phyloP scores from a whole-genome alignment of 2,888 invertebrate species.

The Schizotus pectinicornis region DNA sequence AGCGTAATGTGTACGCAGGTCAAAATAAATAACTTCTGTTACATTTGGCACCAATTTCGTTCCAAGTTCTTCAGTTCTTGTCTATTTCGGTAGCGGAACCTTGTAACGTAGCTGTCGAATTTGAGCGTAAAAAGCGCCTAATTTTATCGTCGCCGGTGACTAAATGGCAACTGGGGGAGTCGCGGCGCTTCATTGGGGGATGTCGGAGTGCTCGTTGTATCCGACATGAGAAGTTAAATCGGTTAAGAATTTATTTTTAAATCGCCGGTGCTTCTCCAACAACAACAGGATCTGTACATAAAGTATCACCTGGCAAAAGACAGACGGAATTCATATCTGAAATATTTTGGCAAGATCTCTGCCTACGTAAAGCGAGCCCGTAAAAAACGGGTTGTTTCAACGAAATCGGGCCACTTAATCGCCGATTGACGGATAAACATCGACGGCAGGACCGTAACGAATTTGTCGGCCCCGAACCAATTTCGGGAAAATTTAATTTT shows the following conservation, averaged over 20 bases:
- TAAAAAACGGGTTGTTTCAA: conserved; percentile 9
- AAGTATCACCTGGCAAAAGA: conserved; percentile 21
- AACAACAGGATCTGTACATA: neutral
- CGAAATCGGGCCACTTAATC: too few species aligned
- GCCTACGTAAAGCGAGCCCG: conserved; percentile 32
- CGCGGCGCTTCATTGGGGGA: too few species aligned
- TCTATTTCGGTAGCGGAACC: conserved; percentile 1
- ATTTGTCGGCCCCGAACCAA: too few species aligned
- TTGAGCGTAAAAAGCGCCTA: neutral
- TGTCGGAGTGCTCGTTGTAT: too few species aligned
- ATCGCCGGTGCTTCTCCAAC: conserved; percentile 1
- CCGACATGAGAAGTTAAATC: neutral
- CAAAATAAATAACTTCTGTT: conserved; percentile 7
- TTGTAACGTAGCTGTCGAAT: too few species aligned
- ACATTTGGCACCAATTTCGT: conserved; percentile 5
- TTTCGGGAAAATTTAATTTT: too few species aligned
- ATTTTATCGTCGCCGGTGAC: neutral
- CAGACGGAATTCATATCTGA: conserved; percentile 22
- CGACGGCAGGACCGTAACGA: too few species aligned
- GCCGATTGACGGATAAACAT: neutral
- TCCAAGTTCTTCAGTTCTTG: neutral
- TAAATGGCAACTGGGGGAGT: neutral
- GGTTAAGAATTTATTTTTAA: conserved; percentile 6
- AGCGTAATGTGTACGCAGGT: neutral
- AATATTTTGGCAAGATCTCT: conserved; percentile 34